Conservation (phyloP, 2,888 invertebrate genomes). For the Antitype chi region DNA sequence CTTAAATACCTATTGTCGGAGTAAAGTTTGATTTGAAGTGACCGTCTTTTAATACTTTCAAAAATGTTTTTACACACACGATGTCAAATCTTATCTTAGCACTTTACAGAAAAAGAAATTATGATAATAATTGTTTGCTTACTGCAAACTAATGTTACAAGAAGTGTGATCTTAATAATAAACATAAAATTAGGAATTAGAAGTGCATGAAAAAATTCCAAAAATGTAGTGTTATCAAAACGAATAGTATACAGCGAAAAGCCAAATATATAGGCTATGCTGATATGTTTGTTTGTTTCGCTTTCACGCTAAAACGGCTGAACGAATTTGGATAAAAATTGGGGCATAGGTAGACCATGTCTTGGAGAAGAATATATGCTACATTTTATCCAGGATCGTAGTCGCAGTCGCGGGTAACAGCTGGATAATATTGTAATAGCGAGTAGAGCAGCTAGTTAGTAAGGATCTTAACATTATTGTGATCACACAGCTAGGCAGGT, state of each 20-base stretch:
- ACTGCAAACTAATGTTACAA: neutral
- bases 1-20: slow-evolving; percentile 45
- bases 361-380: too few species aligned
- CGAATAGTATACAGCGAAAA: too few species aligned
- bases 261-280: too few species aligned
- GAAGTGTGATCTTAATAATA: neutral
- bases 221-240: neutral
- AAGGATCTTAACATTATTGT: neutral
- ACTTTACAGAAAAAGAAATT: neutral
- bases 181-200: neutral
- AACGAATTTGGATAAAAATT: too few species aligned
- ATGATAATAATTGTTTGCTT: too few species aligned
- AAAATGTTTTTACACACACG: slow-evolving; percentile 13
- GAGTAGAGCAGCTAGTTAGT: neutral
- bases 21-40: slow-evolving; percentile 2
- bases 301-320: too few species aligned
- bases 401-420: too few species aligned
- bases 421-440: neutral
- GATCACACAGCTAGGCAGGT: neutral
- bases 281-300: too few species aligned
- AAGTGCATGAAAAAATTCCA: neutral
- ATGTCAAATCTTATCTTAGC: neutral
- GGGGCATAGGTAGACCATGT: too few species aligned
- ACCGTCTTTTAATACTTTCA: slow-evolving; percentile 47
- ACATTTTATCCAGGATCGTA: too few species aligned